Conservation (phyloP, 2,797 vertebrate species). For the Gymnocypris eckloni region DNA sequence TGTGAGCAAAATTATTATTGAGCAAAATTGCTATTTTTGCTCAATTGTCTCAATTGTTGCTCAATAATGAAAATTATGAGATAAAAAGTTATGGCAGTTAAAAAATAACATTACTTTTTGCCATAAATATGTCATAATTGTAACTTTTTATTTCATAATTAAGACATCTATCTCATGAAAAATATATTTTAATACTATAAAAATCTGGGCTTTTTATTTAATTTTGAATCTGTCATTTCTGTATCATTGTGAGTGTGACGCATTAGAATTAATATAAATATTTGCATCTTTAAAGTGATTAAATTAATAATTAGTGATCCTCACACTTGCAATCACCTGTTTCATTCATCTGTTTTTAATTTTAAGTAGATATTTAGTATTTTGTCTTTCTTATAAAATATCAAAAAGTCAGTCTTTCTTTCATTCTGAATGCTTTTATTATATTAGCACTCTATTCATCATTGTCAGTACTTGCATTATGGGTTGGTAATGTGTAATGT, state of each 20-base stretch:
- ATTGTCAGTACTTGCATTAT: not conserved
- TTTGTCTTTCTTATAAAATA: not conserved
- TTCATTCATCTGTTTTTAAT: not conserved
- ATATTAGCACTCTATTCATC: not conserved
- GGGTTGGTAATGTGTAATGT: not conserved
- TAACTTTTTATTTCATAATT: not conserved
- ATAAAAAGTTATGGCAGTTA: not conserved
- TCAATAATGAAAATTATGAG: not conserved
- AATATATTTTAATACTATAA: not conserved
- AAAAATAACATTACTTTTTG: not conserved
- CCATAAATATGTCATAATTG: not conserved
- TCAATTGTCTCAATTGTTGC: not conserved
- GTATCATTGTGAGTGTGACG: not conserved
- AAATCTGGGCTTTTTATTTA: not conserved
- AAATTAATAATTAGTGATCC: not conserved
- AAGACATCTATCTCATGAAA: not conserved
- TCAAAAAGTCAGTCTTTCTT: not conserved
- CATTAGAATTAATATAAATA: not conserved
- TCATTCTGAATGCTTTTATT: not conserved
- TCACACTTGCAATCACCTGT: not conserved
- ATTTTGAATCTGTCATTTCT: not conserved
- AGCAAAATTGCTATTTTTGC: not conserved
- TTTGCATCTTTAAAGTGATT: not conserved
- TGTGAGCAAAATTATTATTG: not conserved
- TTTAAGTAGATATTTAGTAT: not conserved